A percentile compares a stretch with the other conserved stretches of the same genome.
phyloP scores from a whole-genome alignment of 1,140 invertebrate genomes.

The Caenorhabditis tropicalis region DNA sequence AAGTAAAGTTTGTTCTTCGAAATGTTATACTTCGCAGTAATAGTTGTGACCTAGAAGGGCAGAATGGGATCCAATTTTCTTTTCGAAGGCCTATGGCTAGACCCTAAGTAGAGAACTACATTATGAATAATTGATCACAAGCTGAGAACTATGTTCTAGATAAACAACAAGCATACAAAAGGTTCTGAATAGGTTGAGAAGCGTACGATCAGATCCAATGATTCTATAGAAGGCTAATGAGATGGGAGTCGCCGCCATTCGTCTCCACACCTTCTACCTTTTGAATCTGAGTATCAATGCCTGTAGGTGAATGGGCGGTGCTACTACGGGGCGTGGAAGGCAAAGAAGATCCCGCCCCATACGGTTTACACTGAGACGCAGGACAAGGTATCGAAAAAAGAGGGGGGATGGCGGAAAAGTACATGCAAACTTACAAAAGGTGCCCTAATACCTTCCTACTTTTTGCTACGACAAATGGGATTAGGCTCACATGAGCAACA shows the following conservation, averaged over 20 bases:
- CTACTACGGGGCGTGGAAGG: background rate
- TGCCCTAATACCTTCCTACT: background rate
- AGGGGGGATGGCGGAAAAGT: constrained; percentile 19
- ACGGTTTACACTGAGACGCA: constrained; percentile 39
- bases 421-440: constrained; percentile 3
- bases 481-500: background rate
- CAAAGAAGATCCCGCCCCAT: background rate
- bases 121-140: too few relatives aligned
- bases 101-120: too few relatives aligned
- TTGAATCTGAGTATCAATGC: constrained; percentile 3
- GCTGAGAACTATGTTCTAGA: too few relatives aligned
- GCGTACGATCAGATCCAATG: background rate
- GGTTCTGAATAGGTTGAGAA: too few relatives aligned
- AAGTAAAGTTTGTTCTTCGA: too few relatives aligned
- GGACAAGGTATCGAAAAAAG: background rate
- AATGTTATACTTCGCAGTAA: too few relatives aligned
- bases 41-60: too few relatives aligned
- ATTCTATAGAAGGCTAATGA: background rate
- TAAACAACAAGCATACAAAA: too few relatives aligned
- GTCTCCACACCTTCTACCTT: background rate
- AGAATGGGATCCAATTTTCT: too few relatives aligned
- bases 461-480: background rate
- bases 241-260: background rate
- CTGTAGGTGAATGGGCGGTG: background rate
- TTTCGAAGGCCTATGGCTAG: too few relatives aligned